Evolutionary conservation across 2,113 vertebrate genomes (phyloP).

Genomic region (Coptodon rendalli): DNA sequence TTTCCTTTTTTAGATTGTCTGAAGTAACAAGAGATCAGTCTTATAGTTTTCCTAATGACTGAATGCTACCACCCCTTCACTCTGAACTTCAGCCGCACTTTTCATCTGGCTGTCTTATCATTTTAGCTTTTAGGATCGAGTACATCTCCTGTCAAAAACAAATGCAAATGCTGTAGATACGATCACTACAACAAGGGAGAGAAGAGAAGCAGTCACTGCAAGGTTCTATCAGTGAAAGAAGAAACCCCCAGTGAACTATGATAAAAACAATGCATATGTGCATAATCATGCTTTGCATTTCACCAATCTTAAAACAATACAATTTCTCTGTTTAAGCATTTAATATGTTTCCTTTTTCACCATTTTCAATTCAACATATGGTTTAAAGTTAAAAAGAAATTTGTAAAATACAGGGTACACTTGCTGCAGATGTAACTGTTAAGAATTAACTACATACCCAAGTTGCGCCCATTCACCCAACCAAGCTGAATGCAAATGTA

Average conservation of each 20-base stretch:
- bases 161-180: constrained; percentile 26
- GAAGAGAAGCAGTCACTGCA: constrained; percentile 35
- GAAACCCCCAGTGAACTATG: neutral
- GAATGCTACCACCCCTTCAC: neutral
- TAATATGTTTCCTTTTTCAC: neutral
- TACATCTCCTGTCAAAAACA: constrained; percentile 33
- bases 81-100: neutral
- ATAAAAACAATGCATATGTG: neutral
- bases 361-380: neutral
- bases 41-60: neutral
- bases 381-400: neutral
- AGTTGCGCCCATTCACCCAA: neutral
- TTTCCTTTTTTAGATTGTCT: neutral
- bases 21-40: neutral
- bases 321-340: neutral
- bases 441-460: neutral
- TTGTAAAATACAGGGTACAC: neutral
- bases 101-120: constrained; percentile 3
- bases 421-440: neutral
- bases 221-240: constrained; percentile 4
- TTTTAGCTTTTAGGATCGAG: neutral
- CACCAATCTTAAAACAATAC: neutral
- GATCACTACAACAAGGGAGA: constrained; percentile 25
- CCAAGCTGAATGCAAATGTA: neutral
- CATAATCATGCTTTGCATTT: neutral